phyloP scores from a whole-genome alignment of 2,113 vertebrate genomes.

The Campylomormyrus numenius region DNA sequence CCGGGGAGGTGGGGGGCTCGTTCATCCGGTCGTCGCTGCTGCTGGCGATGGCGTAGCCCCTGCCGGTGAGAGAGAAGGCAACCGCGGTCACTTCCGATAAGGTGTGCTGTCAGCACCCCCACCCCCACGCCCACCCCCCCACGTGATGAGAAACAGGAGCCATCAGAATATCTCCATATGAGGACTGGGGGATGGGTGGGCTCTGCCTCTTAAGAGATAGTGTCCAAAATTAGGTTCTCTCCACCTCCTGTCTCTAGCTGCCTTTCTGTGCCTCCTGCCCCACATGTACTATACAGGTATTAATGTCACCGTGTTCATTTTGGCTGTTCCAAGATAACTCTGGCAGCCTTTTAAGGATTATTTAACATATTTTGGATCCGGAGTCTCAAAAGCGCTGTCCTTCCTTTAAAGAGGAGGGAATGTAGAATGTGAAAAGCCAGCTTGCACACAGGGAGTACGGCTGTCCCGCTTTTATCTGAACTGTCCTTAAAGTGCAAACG shows the following conservation, averaged over 20 bases:
- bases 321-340: neutral
- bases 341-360: too few relatives aligned
- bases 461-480: neutral
- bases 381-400: neutral
- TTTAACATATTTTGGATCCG: neutral
- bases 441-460: neutral
- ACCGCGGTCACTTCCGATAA: slow-evolving; percentile 15
- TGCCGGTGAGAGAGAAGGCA: slow-evolving; percentile 43
- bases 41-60: slow-evolving; percentile 92
- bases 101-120: neutral
- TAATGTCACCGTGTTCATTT: neutral
- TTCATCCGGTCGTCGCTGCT: slow-evolving; percentile 98
- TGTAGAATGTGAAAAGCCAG: neutral
- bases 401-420: neutral
- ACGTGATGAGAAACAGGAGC: neutral
- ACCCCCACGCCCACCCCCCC: neutral
- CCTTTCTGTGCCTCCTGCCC: neutral
- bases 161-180: slow-evolving; percentile 6
- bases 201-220: neutral
- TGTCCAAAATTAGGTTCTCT: neutral
- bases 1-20: slow-evolving; percentile 91
- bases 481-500: neutral
- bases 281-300: neutral
- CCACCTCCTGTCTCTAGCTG: neutral
- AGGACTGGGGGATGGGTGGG: neutral